These are phyloP conservation scores for Chironomus striatipennis DNA, from an alignment of 1,140 invertebrate species.

Conservation along the genomic window DNA sequence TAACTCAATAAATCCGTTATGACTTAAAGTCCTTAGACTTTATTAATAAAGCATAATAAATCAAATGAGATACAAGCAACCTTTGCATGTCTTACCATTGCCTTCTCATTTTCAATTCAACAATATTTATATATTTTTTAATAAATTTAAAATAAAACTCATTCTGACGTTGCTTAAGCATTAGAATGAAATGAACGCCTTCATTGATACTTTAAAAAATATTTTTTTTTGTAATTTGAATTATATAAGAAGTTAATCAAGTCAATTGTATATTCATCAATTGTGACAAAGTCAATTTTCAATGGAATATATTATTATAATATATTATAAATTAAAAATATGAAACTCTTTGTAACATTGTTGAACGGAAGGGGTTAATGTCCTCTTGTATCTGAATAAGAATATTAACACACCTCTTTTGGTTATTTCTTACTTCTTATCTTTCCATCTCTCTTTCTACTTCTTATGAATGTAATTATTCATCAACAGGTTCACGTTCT, in stretches of 20 bases:
- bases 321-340: no score
- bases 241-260: background rate
- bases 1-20: no score
- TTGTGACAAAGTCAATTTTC: constrained; percentile 9
- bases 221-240: background rate
- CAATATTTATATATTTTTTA: no score
- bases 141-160: no score
- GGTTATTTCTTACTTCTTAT: background rate
- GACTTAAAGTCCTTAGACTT: no score
- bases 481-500: background rate
- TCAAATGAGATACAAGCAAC: no score
- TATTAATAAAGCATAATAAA: no score
- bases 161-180: background rate
- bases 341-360: background rate
- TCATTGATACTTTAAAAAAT: background rate
- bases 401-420: no score
- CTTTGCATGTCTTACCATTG: no score
- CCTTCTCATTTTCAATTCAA: no score
- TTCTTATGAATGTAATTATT: background rate
- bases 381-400: background rate
- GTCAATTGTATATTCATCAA: constrained; percentile 2
- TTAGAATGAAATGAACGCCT: background rate
- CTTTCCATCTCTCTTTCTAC: background rate
- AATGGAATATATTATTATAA: background rate
- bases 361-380: background rate